These are phyloP conservation scores for Spea hammondii DNA, from an alignment of 2,797 vertebrate genomes.

Conservation along the genomic window DNA sequence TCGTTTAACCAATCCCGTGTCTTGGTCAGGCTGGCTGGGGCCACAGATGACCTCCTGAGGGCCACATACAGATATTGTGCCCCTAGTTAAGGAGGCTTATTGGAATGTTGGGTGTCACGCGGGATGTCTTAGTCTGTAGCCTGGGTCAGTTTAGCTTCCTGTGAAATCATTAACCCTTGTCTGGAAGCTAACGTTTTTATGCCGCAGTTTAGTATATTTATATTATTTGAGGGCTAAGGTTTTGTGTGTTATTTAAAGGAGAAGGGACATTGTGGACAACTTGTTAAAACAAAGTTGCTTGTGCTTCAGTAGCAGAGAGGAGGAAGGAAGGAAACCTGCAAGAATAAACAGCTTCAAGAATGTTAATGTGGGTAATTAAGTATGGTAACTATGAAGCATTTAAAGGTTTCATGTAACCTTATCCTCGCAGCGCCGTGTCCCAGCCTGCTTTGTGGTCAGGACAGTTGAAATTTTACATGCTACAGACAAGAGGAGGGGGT, in stretches of 20 bases:
- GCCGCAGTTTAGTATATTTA: background rate
- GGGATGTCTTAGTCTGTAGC: too few relatives aligned
- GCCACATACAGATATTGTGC: too few relatives aligned
- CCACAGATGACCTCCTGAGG: too few relatives aligned
- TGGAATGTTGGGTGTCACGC: too few relatives aligned
- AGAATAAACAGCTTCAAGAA: slow-evolving; percentile 84
- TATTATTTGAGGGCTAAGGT: slow-evolving; percentile 21
- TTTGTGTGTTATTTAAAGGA: slow-evolving; percentile 34
- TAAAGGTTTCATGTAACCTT: slow-evolving; percentile 77
- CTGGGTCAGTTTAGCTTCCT: too few relatives aligned
- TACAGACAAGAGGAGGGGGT: slow-evolving; percentile 45
- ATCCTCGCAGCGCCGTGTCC: slow-evolving; percentile 74
- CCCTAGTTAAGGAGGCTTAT: too few relatives aligned
- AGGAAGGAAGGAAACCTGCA: slow-evolving; percentile 74
- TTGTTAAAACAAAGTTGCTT: slow-evolving; percentile 78
- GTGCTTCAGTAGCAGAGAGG: slow-evolving; percentile 64
- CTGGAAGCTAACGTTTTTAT: too few relatives aligned
- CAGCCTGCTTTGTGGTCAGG: slow-evolving; percentile 70
- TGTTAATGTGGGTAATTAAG: slow-evolving; percentile 89
- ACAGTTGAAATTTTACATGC: slow-evolving; percentile 55
- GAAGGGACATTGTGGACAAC: slow-evolving; percentile 55
- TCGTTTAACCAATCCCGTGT: too few relatives aligned
- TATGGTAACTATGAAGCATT: slow-evolving; percentile 78
- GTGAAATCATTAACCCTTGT: too few relatives aligned
- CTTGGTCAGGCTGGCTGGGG: too few relatives aligned